Evolutionary conservation across 2,888 invertebrate species (phyloP).

Genomic region (Sipunculus nudus): DNA sequence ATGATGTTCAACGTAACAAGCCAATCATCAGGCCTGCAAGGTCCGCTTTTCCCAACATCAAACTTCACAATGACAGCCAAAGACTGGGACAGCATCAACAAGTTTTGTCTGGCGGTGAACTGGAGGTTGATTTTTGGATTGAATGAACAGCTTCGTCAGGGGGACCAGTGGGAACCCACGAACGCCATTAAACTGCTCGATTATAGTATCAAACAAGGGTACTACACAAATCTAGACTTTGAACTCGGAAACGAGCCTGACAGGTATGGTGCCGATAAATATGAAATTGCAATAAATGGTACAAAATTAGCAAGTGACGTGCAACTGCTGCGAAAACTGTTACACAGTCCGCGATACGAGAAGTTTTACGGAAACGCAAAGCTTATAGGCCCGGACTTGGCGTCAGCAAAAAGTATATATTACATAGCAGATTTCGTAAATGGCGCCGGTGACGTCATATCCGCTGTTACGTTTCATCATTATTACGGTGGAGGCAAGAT

Average conservation of each 20-base stretch:
- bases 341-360: too few relatives aligned
- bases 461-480: constrained; percentile 78
- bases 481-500: constrained; percentile 71
- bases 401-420: not conserved
- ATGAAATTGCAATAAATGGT: constrained; percentile 2
- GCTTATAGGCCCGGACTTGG: constrained; percentile 12
- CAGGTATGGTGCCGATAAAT: not conserved
- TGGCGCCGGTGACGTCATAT: constrained; percentile 66
- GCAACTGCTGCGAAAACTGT: too few relatives aligned
- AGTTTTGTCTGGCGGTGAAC: not conserved
- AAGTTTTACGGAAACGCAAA: too few relatives aligned
- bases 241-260: constrained; percentile 23
- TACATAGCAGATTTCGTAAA: not conserved
- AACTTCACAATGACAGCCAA: constrained; percentile 6
- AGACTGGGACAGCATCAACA: constrained; percentile 13
- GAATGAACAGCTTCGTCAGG: constrained; percentile 9
- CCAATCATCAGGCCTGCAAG: too few relatives aligned
- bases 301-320: constrained; percentile 11
- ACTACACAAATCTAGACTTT: constrained; percentile 8
- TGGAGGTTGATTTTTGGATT: constrained; percentile 10
- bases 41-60: constrained; percentile 6
- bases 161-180: not conserved
- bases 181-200: constrained; percentile 2
- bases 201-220: constrained; percentile 8
- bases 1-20: constrained; percentile 73